Percentiles rank a stretch among this genome's conserved stretches.
Evolutionary conservation across 2,113 vertebrate species (phyloP).

Genomic region (Poecile atricapillus): DNA sequence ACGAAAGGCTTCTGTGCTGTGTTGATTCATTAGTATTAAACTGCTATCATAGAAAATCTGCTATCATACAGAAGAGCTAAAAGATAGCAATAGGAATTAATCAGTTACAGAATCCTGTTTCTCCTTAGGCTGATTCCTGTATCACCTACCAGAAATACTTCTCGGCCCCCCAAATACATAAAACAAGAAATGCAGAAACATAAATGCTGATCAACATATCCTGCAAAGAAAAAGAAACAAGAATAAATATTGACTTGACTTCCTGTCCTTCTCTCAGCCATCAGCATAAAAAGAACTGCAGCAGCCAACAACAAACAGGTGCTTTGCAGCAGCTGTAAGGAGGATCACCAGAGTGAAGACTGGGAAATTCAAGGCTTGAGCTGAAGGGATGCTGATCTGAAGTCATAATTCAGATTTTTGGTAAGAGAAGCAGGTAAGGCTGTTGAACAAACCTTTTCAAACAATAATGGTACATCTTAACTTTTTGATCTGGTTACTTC

Average conservation of each 20-base stretch:
- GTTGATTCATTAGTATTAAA: neutral
- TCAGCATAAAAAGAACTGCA: neutral
- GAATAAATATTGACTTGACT: neutral
- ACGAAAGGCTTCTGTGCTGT: fast-evolving
- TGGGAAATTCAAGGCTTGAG: neutral
- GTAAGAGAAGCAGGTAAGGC: neutral
- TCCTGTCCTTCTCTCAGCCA: neutral
- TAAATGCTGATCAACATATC: neutral
- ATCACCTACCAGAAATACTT: neutral
- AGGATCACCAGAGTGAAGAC: neutral
- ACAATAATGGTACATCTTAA: neutral
- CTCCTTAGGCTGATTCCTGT: neutral
- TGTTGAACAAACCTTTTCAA: neutral
- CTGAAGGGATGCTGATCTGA: neutral
- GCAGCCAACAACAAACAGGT: neutral
- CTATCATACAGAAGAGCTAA: fast-evolving
- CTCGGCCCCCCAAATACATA: neutral
- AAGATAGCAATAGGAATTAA: neutral
- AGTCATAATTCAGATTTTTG: neutral
- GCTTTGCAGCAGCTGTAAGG: neutral
- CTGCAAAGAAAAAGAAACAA: neutral
- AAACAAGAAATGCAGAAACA: neutral
- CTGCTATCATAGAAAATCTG: neutral
- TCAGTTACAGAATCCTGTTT: neutral
- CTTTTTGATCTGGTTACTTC: neutral